Conservation (phyloP, 2,797 vertebrate species). For the Cirrhinus mrigala region DNA sequence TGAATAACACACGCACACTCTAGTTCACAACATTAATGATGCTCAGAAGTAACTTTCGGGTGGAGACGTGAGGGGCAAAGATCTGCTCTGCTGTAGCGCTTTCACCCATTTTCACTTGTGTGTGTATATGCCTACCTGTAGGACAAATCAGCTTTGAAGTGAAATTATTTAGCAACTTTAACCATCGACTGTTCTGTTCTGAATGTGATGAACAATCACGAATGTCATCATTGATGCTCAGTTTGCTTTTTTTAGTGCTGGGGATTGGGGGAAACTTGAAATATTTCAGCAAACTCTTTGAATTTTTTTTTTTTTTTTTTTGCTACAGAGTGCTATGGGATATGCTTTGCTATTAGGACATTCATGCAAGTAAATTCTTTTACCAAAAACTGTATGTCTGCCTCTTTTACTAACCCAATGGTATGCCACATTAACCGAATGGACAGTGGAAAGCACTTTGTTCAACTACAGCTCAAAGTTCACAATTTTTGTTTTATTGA, state of each 20-base stretch:
- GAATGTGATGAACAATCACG: conserved; percentile 79
- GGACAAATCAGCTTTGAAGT: conserved; percentile 36
- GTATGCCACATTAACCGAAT: neutral
- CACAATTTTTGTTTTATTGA: neutral
- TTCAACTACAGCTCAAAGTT: neutral
- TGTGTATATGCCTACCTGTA: conserved; percentile 22
- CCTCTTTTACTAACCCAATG: conserved; percentile 21
- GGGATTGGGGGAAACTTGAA: conserved; percentile 14
- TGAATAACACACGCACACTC: conserved; percentile 1
- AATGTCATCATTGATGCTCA: conserved; percentile 71
- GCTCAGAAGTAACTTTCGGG: neutral
- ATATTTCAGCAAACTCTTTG: neutral
- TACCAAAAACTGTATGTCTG: conserved; percentile 39
- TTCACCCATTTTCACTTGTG: conserved; percentile 19
- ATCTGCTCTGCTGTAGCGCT: conserved; percentile 25
- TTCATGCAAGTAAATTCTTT: conserved; percentile 54
- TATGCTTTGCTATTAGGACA: conserved; percentile 44
- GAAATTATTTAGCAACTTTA: conserved; percentile 38
- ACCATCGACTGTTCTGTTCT: conserved; percentile 68
- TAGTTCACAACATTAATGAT: conserved; percentile 15
- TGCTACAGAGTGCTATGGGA: conserved; percentile 22
- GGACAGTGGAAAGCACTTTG: neutral
- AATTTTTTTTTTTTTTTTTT: neutral
- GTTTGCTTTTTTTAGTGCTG: conserved; percentile 38
- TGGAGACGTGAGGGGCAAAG: neutral